phyloP scores from a whole-genome alignment of 2,888 invertebrate species.

The Mystacides longicornis region DNA sequence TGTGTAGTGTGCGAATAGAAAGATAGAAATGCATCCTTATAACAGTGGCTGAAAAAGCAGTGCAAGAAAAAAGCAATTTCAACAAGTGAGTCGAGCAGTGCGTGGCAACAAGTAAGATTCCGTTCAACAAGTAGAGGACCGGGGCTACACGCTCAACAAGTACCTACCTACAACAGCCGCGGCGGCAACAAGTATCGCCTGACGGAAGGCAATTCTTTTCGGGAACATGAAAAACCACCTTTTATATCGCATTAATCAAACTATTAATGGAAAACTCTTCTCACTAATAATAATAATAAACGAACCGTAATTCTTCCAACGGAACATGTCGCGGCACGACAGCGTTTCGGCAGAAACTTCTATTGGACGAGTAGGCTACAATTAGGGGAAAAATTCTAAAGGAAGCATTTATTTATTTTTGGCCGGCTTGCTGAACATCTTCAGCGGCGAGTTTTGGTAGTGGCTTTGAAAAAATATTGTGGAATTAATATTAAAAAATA shows the following conservation, averaged over 20 bases:
- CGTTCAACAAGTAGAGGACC: constrained; percentile 10
- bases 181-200: constrained; percentile 8
- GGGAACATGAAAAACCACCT: constrained; percentile 3
- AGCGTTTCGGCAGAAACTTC: too few relatives aligned
- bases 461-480: too few relatives aligned
- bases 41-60: too few relatives aligned
- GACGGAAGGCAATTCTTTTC: constrained; percentile 1
- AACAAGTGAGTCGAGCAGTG: constrained; percentile 18
- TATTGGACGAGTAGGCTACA: too few relatives aligned
- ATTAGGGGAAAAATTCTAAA: too few relatives aligned
- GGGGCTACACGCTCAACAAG: constrained; percentile 9
- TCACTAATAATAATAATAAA: constrained; percentile 16
- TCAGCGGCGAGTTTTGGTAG: too few relatives aligned
- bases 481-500: too few relatives aligned
- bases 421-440: too few relatives aligned
- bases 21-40: neutral
- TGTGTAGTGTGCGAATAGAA: too few relatives aligned
- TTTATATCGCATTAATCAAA: constrained; percentile 4
- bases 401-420: too few relatives aligned
- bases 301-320: too few relatives aligned
- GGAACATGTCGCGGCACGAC: too few relatives aligned
- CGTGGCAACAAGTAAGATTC: constrained; percentile 12
- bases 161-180: neutral
- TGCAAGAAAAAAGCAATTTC: constrained; percentile 7
- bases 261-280: constrained; percentile 6